Percentiles rank a stretch among this genome's conserved stretches.
These are phyloP conservation scores for Horisme vitalbata DNA, from an alignment of 2,888 invertebrate genomes.

Conservation along the genomic window DNA sequence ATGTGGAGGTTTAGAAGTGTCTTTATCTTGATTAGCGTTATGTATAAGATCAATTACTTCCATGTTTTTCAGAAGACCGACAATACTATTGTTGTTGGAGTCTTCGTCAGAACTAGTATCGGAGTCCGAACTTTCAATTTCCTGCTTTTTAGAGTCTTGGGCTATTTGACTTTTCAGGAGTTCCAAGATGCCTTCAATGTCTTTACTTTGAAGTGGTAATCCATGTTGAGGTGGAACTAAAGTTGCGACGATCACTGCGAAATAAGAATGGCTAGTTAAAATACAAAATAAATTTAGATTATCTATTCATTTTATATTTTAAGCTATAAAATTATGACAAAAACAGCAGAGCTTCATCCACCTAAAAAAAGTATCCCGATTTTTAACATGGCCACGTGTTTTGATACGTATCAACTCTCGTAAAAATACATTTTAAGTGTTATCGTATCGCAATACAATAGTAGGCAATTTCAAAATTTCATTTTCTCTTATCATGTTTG, in stretches of 20 bases:
- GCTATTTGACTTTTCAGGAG: constrained; percentile 3
- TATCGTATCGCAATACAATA: constrained; percentile 47
- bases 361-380: constrained; percentile 41
- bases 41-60: constrained; percentile 38
- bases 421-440: constrained; percentile 42
- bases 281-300: background rate
- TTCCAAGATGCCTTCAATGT: constrained; percentile 4
- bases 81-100: constrained; percentile 24
- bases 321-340: too few species aligned
- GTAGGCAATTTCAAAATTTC: constrained; percentile 68
- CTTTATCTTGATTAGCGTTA: constrained; percentile 23
- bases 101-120: constrained; percentile 20
- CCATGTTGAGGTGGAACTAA: constrained; percentile 12
- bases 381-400: constrained; percentile 48
- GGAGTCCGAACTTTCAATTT: background rate
- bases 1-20: constrained; percentile 7
- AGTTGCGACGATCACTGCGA: constrained; percentile 3
- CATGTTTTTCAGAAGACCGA: constrained; percentile 29
- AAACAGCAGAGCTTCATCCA: constrained; percentile 15
- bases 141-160: background rate
- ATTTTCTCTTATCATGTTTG: constrained; percentile 62
- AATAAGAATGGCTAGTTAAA: background rate
- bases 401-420: constrained; percentile 38
- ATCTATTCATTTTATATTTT: too few species aligned
- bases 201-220: constrained; percentile 7